Percentiles rank a stretch among this genome's conserved stretches.
phyloP scores from a whole-genome alignment of 2,113 vertebrate species.

The Engraulis encrasicolus region DNA sequence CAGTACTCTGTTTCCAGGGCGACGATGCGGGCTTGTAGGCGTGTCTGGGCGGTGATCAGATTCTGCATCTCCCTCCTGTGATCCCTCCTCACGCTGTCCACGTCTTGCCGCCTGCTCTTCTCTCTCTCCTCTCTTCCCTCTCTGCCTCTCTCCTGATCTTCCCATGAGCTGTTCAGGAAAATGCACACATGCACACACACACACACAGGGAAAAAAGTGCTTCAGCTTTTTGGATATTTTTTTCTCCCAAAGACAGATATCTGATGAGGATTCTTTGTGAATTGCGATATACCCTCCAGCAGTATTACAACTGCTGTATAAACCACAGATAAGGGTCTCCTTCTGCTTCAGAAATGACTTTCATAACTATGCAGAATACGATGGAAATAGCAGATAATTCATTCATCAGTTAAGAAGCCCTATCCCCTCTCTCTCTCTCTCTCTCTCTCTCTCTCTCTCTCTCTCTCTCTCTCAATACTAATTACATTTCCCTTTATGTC shows the following conservation, averaged over 20 bases:
- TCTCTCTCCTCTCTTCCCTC: constrained; percentile 70
- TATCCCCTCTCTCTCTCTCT: not conserved
- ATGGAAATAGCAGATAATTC: not conserved
- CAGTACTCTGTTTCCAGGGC: constrained; percentile 86
- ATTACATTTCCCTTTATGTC: constrained; percentile 22
- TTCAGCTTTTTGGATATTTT: not conserved
- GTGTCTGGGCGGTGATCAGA: constrained; percentile 76
- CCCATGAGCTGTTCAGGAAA: constrained; percentile 59
- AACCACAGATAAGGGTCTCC: not conserved
- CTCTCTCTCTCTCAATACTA: no score
- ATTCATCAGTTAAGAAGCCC: not conserved
- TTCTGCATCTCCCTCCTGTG: constrained; percentile 82
- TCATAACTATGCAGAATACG: not conserved
- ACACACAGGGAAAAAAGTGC: not conserved
- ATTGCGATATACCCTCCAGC: not conserved
- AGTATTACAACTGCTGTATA: not conserved
- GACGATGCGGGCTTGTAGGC: constrained; percentile 85
- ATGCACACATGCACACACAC: not conserved
- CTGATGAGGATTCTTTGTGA: not conserved
- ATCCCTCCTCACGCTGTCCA: constrained; percentile 77
- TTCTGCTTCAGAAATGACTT: not conserved
- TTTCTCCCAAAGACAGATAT: not conserved
- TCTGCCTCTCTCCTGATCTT: constrained; percentile 70
- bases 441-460: not conserved
- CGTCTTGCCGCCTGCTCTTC: constrained; percentile 72